Percentiles rank a stretch among this genome's conserved stretches.
Conservation (phyloP, 2,888 invertebrate species). For the Tyria jacobaeae region DNA sequence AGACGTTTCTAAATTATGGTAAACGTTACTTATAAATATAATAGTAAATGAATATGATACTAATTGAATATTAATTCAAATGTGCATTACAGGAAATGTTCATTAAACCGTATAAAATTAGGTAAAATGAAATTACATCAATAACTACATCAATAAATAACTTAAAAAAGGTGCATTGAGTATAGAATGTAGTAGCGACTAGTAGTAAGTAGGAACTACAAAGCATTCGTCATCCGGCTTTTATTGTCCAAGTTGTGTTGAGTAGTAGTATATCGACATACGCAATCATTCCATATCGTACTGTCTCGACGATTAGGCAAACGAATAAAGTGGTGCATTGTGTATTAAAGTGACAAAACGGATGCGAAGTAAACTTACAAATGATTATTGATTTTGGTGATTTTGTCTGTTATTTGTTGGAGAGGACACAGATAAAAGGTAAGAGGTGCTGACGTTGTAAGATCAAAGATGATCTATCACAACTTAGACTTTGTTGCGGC, state of each 20-base stretch:
- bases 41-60: too few relatives aligned
- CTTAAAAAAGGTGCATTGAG: too few relatives aligned
- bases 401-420: not conserved
- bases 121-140: too few relatives aligned
- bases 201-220: not conserved
- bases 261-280: constrained; percentile 18
- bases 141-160: too few relatives aligned
- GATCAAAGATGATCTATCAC: not conserved
- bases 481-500: too few relatives aligned
- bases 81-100: too few relatives aligned
- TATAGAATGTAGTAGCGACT: too few relatives aligned
- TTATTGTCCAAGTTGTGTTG: not conserved
- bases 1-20: too few relatives aligned
- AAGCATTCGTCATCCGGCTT: not conserved
- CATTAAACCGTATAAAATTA: too few relatives aligned
- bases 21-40: too few relatives aligned
- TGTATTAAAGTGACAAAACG: constrained; percentile 62
- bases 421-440: not conserved
- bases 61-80: too few relatives aligned
- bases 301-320: constrained; percentile 72
- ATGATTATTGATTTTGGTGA: constrained; percentile 4
- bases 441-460: not conserved
- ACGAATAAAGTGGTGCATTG: constrained; percentile 73
- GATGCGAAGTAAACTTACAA: constrained; percentile 42
- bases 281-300: constrained; percentile 71